Conservation (phyloP, 2,888 invertebrate species). For the Blastobasis adustella region DNA sequence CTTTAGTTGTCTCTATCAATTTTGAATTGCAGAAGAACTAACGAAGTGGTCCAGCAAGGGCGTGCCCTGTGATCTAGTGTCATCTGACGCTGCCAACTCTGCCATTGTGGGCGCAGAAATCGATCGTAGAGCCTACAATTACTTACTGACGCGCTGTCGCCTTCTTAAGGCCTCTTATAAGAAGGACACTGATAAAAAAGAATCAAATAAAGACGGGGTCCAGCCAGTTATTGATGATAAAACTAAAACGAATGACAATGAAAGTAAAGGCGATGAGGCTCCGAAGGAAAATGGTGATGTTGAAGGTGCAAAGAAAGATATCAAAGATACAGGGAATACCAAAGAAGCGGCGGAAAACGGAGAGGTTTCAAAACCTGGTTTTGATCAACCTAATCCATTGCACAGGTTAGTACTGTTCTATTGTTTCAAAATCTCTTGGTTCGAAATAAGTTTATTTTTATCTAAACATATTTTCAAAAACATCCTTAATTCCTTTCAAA, state of each 20-base stretch:
- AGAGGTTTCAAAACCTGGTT: no score
- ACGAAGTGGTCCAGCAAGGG: conserved; percentile 45
- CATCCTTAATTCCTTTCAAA: no score
- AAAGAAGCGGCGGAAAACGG: no score
- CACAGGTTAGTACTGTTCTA: conserved; percentile 36
- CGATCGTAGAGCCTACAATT: conserved; percentile 49
- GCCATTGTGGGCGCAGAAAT: conserved; percentile 34
- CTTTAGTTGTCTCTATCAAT: no score
- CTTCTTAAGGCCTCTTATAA: conserved; percentile 48
- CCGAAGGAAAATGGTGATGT: no score
- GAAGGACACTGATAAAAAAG: conserved; percentile 19
- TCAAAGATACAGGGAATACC: no score
- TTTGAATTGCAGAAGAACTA: conserved; percentile 42
- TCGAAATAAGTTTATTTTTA: background rate
- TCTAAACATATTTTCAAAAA: background rate
- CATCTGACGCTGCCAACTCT: conserved; percentile 32
- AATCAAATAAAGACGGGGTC: no score
- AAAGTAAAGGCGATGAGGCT: no score
- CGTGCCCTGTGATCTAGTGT: conserved; percentile 50
- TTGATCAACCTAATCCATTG: conserved; percentile 18
- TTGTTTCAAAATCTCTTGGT: background rate
- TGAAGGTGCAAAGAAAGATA: no score
- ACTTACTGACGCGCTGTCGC: conserved; percentile 53
- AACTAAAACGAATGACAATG: no score
- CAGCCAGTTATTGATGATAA: no score